Conservation (phyloP, 2,888 invertebrate genomes). For the Ormyrus nitidulus region DNA sequence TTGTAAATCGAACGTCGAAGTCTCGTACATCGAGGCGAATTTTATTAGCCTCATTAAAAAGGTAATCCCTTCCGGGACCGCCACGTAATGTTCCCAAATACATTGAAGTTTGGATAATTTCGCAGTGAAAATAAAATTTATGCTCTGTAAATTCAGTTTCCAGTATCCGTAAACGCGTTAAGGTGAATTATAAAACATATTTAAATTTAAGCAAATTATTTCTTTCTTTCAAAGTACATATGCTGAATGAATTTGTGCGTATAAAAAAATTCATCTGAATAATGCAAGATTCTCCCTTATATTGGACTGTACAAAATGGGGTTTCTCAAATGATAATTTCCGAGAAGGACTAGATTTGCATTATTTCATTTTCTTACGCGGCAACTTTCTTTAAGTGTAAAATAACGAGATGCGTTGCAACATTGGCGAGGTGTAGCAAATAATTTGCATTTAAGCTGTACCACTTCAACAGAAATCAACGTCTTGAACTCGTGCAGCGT, state of each 20-base stretch:
- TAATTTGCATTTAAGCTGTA: conserved; percentile 46
- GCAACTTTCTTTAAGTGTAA: too few species aligned
- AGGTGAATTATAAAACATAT: too few species aligned
- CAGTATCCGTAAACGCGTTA: too few species aligned
- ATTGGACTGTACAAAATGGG: too few species aligned
- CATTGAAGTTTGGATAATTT: conserved; percentile 10
- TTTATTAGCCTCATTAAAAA: conserved; percentile 50
- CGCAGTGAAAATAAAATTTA: conserved; percentile 30
- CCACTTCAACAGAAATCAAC: conserved; percentile 45
- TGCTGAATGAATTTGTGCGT: not conserved
- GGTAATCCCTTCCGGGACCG: conserved; percentile 27
- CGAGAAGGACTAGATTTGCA: too few species aligned
- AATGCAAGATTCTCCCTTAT: too few species aligned
- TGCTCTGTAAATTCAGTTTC: not conserved
- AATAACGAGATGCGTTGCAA: too few species aligned
- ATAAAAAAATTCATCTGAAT: too few species aligned
- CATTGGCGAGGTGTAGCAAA: conserved; percentile 10
- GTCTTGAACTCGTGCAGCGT: conserved; percentile 40
- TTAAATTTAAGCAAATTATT: too few species aligned
- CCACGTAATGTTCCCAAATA: conserved; percentile 28
- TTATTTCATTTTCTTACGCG: too few species aligned
- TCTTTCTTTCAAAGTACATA: not conserved
- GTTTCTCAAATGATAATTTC: too few species aligned
- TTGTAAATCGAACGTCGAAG: conserved; percentile 57
- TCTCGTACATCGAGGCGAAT: conserved; percentile 27